These are phyloP conservation scores for Ecdyonurus torrentis DNA, from an alignment of 2,888 invertebrate species.

Conservation along the genomic window DNA sequence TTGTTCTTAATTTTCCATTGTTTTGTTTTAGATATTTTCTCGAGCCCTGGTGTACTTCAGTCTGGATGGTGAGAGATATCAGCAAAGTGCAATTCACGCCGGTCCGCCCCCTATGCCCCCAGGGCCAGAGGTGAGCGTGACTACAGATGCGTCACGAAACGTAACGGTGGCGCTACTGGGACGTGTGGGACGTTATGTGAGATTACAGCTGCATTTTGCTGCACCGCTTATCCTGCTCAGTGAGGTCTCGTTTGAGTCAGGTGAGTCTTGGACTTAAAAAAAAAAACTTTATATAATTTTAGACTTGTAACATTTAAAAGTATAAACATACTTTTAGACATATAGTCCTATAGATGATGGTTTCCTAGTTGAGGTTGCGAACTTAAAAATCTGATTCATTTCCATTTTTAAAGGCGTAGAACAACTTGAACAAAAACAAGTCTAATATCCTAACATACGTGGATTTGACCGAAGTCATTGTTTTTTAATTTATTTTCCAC, in stretches of 20 bases:
- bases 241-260: constrained; percentile 69
- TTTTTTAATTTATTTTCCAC: no score
- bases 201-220: constrained; percentile 55
- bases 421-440: no score
- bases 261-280: constrained; percentile 35
- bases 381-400: background rate
- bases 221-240: constrained; percentile 79
- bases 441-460: no score
- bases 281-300: background rate
- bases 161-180: constrained; percentile 58
- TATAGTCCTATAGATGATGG: background rate
- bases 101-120: constrained; percentile 32
- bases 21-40: constrained; percentile 47
- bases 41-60: constrained; percentile 62
- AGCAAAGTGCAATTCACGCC: constrained; percentile 43
- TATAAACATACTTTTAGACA: background rate
- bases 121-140: constrained; percentile 6
- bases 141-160: constrained; percentile 28
- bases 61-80: constrained; percentile 57
- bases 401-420: background rate
- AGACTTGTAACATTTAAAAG: background rate
- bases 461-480: no score
- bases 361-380: background rate
- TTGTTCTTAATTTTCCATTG: constrained; percentile 8
- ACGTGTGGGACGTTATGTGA: constrained; percentile 57